Base-by-base conservation (phyloP, 2,888 invertebrate species). In the Tachystola acroxantha region DNA sequence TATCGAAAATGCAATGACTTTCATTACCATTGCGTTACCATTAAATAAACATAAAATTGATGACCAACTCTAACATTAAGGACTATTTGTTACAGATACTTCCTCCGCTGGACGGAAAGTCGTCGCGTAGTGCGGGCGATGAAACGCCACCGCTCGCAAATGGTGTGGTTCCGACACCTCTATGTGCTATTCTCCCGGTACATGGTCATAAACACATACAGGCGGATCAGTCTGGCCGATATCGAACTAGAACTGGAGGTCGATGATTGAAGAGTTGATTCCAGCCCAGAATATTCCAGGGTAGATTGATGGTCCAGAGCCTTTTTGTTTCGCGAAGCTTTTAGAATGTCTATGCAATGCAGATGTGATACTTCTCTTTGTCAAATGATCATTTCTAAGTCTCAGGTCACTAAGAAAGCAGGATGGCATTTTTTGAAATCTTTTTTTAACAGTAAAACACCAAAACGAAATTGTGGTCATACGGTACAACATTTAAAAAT, bases 111-210 rank as follows among this genome's bases (percentile, higher is more conserved):
- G 87, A 81, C 87, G 3, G 90, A 91, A 48, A 89, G 90, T 35
- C 64, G 82, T 2, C 71, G 86, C 13, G 77, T 93, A 14, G 88
- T 93, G 68, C 80, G 88, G 47, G 97, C 97, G 2, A 97, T 98
- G 97, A 88, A 88, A 47, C 89, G 91, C 37, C 97, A 99, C 72
- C 81, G 88, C 50, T 96, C 96, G n/a, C 99, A 99, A 75, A 91
- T 96, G 84, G 91, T 96, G 25, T 99, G 99, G 99, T 99, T 96
- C 78, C 90, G 99, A 37, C 90, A 91, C 65, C 86, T 99, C 2
- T 99, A 97, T 66, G 91, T 98, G 55, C 66, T 91, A 27, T 94
- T 96, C 78, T 97, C 97, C 9, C 90, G 97, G 36, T 98, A 98
- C 69, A 93, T 96, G 85, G 88, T 95, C 49, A 93, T 98, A 44